Conservation (phyloP, 2,888 invertebrate genomes). For the Ichneumoninae sp. region DNA sequence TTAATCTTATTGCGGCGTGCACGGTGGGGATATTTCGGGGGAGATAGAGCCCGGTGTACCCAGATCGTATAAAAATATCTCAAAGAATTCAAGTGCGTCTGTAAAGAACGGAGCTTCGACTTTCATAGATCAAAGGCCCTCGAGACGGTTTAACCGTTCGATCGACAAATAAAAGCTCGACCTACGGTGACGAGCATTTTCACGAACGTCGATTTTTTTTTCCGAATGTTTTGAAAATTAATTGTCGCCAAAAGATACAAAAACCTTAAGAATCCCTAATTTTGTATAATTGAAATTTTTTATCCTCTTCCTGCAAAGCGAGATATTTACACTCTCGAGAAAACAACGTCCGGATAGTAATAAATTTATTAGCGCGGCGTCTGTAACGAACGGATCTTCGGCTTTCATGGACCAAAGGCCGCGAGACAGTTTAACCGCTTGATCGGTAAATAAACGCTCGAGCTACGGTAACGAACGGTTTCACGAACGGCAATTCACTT, state of each 20-base stretch:
- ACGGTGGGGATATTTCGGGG: conserved; percentile 30
- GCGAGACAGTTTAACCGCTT: not conserved
- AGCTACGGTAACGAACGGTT: not conserved
- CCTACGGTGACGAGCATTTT: not conserved
- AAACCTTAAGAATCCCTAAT: no score
- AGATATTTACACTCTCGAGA: not conserved
- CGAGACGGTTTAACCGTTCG: not conserved
- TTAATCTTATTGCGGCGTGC: conserved; percentile 63
- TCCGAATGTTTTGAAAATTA: not conserved
- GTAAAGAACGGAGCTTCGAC: conserved; percentile 12
- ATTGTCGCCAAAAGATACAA: no score
- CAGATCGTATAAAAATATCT: conserved; percentile 59
- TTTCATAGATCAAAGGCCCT: not conserved
- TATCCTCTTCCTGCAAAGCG: not conserved
- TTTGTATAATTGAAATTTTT: no score
- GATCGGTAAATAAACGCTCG: not conserved
- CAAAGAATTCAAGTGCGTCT: conserved; percentile 42
- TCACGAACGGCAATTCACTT: not conserved
- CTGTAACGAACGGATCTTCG: conserved; percentile 8
- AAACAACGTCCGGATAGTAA: not conserved
- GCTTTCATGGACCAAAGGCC: not conserved
- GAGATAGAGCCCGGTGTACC: conserved; percentile 15
- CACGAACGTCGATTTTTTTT: not conserved
- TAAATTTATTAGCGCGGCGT: not conserved
- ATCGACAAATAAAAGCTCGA: not conserved